Base-by-base conservation (phyloP, 2,113 vertebrate genomes). In the Riparia riparia region DNA sequence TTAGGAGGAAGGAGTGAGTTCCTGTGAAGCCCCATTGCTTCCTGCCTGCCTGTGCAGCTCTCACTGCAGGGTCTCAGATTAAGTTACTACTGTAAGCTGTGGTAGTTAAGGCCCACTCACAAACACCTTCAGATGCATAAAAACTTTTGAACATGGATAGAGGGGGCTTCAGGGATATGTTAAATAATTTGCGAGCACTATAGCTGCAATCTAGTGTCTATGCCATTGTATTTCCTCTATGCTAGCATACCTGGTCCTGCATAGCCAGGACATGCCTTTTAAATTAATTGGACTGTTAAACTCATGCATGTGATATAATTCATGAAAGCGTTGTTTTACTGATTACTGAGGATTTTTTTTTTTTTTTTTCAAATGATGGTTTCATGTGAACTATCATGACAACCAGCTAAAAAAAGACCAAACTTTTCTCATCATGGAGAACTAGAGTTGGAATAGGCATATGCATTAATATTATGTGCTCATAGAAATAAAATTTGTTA, bases 221-320 rank as follows among this genome's bases (percentile, higher is more conserved):
- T 39, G 13, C 1, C 1, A 1, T 81, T 79, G n/a, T 19, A 29
- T 89, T 93, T 85, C 61, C 17, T 78, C 24, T 63, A 12, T 64
- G n/a, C n/a, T 24, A 60, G 37, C 47, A 44, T 69, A 68, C 44
- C 8, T 77, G 26, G 51, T 63, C 54, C 6, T 6, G 12, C 49
- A 21, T 19, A 39, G 34, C 18, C 39, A 11, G 18, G 49, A 87
- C 71, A n/a, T 10, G 50, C n/a, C 91, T 95, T 93, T 96, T 70
- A 91, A 93, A 86, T 93, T 84, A 95, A 65, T 24, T n/a, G 28
- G 42, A 73, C 91, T 54, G 76, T 66, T 93, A 89, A 95, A 88
- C 37, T 82, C 49, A 25, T 37, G 37, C 20, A 86, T 34, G 88
- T 51, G 16, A 91, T 63, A 70, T 39, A 73, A 80, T 86, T 92